These are phyloP conservation scores for Lamellibrachia satsuma DNA, from an alignment of 2,888 invertebrate species.

Conservation along the genomic window DNA sequence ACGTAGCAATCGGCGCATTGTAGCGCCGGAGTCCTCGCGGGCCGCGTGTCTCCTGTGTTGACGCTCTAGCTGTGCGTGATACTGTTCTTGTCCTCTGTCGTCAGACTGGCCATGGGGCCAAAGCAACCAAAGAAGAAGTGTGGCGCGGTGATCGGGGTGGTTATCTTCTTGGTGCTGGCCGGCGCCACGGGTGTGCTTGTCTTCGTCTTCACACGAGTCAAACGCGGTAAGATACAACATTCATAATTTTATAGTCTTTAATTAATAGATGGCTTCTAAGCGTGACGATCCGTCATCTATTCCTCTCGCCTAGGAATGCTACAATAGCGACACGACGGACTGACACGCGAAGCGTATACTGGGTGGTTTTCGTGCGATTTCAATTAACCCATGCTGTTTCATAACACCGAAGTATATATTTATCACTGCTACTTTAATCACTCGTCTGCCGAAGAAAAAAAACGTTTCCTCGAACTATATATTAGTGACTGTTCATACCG, in stretches of 20 bases:
- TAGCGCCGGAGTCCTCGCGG: background rate
- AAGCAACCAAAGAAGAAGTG: background rate
- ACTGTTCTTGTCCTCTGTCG: background rate
- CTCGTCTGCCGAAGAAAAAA: background rate
- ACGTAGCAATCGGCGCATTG: background rate
- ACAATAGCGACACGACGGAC: background rate
- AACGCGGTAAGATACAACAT: background rate
- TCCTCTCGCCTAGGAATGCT: background rate
- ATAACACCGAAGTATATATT: background rate
- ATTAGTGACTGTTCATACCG: background rate
- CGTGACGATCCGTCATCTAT: background rate
- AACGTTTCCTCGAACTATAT: background rate
- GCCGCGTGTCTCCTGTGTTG: background rate
- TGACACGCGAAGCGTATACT: background rate
- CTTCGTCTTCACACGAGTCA: conserved; percentile 20
- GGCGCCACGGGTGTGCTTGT: background rate
- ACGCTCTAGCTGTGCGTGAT: background rate
- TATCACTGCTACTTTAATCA: background rate
- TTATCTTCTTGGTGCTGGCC: conserved; percentile 20
- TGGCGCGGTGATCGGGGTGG: background rate
- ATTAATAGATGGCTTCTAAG: background rate
- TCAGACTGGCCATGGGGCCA: background rate
- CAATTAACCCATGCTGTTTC: background rate
- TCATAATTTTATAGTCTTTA: background rate
- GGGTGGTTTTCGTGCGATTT: background rate